Percentiles rank a stretch among this genome's conserved stretches.
Evolutionary conservation across 2,797 vertebrate genomes (phyloP).

Genomic region (Rhincodon typus): DNA sequence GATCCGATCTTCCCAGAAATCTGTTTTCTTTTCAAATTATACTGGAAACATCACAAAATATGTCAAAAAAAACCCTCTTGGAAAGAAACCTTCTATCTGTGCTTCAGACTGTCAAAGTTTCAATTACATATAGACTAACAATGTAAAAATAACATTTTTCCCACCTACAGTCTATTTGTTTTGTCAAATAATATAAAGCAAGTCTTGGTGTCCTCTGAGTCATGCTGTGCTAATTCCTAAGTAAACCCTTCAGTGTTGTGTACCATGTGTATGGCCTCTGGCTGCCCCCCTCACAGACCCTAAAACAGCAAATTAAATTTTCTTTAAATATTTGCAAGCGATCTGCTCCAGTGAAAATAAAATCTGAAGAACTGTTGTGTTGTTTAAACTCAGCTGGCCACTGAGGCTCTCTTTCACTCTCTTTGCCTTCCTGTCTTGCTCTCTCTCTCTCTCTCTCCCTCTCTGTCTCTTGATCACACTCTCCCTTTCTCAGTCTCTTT

Average conservation of each 20-base stretch:
- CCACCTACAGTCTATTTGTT: slow-evolving; percentile 48
- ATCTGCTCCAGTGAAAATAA: slow-evolving; percentile 43
- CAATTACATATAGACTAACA: neutral
- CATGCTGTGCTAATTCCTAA: slow-evolving; percentile 43
- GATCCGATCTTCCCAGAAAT: neutral
- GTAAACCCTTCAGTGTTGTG: slow-evolving; percentile 46
- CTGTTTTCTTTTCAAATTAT: neutral
- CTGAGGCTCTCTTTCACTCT: neutral
- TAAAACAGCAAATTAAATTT: slow-evolving; percentile 43
- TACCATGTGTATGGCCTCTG: slow-evolving; percentile 44
- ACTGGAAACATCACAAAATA: neutral
- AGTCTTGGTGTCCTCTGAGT: neutral
- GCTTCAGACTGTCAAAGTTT: slow-evolving; percentile 8
- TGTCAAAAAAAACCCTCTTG: neutral
- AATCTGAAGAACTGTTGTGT: slow-evolving; percentile 38
- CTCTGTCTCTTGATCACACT: neutral
- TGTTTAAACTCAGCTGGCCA: neutral
- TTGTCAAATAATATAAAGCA: slow-evolving; percentile 48
- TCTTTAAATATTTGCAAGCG: slow-evolving; percentile 45
- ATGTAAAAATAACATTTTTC: slow-evolving; percentile 20
- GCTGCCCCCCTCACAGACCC: slow-evolving; percentile 44
- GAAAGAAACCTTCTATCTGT: slow-evolving; percentile 4
- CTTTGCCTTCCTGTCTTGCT: neutral
- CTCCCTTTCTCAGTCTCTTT: neutral
- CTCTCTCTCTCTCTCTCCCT: neutral